A percentile compares a stretch with the other conserved stretches of the same genome.
phyloP scores from a whole-genome alignment of 2,113 vertebrate species.

The Brienomyrus brachyistius region DNA sequence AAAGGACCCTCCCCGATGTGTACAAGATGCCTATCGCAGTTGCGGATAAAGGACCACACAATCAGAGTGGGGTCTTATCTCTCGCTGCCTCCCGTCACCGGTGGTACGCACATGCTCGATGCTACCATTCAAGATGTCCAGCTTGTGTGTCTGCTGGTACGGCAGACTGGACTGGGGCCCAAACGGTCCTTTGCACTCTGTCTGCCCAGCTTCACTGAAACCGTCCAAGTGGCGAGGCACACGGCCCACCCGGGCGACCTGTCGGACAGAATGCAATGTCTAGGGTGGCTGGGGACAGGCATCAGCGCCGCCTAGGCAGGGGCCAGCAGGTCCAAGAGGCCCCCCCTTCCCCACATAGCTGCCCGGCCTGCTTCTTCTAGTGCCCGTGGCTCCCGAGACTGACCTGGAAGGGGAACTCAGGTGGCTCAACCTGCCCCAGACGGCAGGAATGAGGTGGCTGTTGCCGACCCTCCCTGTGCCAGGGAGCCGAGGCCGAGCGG shows the following conservation, averaged over 20 bases:
- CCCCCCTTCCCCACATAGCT: not conserved
- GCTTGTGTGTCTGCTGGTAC: not conserved
- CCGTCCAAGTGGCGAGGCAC: not conserved
- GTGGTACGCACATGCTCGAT: not conserved
- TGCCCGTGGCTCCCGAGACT: not conserved
- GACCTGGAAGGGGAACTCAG: constrained; percentile 8
- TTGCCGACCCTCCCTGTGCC: constrained; percentile 12
- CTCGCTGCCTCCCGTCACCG: not conserved
- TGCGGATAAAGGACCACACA: constrained; percentile 14
- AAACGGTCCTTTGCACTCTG: not conserved
- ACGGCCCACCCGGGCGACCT: not conserved
- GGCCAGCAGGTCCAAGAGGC: not conserved
- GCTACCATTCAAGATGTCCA: not conserved
- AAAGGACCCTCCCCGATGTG: not conserved
- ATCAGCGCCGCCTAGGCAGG: not conserved
- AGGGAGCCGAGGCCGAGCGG: not conserved
- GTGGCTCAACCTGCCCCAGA: constrained; percentile 10
- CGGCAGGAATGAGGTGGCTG: constrained; percentile 3
- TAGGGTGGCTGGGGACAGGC: not conserved
- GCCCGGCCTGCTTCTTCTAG: not conserved
- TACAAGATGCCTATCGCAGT: constrained; percentile 17
- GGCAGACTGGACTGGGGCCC: not conserved
- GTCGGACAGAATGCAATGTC: not conserved
- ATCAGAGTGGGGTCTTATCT: constrained; percentile 6
- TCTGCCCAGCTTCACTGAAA: not conserved